Conservation (phyloP, 35 echinoderm and acorn worm genomes). For the Ptychodera flava region DNA sequence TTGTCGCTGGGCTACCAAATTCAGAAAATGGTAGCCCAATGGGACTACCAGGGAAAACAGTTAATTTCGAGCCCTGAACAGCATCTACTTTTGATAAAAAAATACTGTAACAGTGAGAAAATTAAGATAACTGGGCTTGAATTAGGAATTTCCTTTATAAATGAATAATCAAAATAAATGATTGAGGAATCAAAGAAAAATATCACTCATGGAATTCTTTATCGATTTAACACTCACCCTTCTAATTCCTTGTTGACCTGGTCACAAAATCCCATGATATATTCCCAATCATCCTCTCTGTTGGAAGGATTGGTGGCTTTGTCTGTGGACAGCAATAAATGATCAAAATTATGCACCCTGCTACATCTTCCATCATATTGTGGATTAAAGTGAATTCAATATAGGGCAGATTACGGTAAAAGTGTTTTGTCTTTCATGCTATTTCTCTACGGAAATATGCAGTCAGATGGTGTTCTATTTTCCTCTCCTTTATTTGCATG, state of each 20-base stretch:
- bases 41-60: too few relatives aligned
- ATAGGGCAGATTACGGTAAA: not conserved
- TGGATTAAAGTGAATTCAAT: not conserved
- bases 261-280: conserved; percentile 94
- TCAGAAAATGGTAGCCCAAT: too few relatives aligned
- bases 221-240: conserved; percentile 83
- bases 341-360: not conserved
- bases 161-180: too few relatives aligned
- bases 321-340: conserved; percentile 49
- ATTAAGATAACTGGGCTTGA: too few relatives aligned
- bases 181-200: too few relatives aligned
- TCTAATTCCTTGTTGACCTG: conserved; percentile 83
- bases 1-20: too few relatives aligned
- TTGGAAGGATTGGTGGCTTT: conserved; percentile 94
- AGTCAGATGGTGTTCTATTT: not conserved
- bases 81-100: too few relatives aligned
- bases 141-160: too few relatives aligned
- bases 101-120: too few relatives aligned
- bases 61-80: too few relatives aligned
- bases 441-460: not conserved
- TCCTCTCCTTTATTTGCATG: not conserved
- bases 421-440: not conserved
- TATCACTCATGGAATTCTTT: too few relatives aligned
- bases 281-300: conserved; percentile 94
- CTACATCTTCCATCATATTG: not conserved